phyloP scores from a whole-genome alignment of 2,797 vertebrate genomes.

The Melanotaenia boesemani region DNA sequence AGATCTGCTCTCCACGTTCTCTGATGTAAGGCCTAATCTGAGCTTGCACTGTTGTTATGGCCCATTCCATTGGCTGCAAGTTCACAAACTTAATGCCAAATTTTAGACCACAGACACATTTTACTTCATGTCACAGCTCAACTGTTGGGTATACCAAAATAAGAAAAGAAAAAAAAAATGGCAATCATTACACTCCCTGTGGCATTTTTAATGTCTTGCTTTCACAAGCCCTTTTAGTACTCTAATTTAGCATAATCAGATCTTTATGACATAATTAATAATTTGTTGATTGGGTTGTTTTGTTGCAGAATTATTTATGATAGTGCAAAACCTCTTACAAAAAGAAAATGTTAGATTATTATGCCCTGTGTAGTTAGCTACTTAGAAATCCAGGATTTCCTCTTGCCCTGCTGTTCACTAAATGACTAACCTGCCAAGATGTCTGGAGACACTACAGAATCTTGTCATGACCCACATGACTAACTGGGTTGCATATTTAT shows the following conservation, averaged over 20 bases:
- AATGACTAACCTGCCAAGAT: constrained; percentile 71
- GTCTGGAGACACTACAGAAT: constrained; percentile 63
- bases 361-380: constrained; percentile 64
- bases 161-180: background rate
- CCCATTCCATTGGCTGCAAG: constrained; percentile 50
- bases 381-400: constrained; percentile 64
- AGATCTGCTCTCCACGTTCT: constrained; percentile 69
- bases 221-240: background rate
- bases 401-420: constrained; percentile 66
- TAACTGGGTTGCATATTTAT: constrained; percentile 68
- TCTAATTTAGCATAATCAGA: constrained; percentile 5
- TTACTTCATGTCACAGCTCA: constrained; percentile 41
- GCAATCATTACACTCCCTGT: constrained; percentile 23
- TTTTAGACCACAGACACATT: constrained; percentile 47
- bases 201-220: constrained; percentile 6
- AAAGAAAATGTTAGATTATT: constrained; percentile 11
- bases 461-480: constrained; percentile 72
- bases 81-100: constrained; percentile 70
- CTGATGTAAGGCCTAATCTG: constrained; percentile 78
- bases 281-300: constrained; percentile 32
- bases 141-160: constrained; percentile 21
- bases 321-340: constrained; percentile 4
- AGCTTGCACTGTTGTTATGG: constrained; percentile 47
- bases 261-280: constrained; percentile 3
- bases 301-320: constrained; percentile 7